phyloP scores from a whole-genome alignment of 1,140 invertebrate species.

The Metopolophium dirhodum region DNA sequence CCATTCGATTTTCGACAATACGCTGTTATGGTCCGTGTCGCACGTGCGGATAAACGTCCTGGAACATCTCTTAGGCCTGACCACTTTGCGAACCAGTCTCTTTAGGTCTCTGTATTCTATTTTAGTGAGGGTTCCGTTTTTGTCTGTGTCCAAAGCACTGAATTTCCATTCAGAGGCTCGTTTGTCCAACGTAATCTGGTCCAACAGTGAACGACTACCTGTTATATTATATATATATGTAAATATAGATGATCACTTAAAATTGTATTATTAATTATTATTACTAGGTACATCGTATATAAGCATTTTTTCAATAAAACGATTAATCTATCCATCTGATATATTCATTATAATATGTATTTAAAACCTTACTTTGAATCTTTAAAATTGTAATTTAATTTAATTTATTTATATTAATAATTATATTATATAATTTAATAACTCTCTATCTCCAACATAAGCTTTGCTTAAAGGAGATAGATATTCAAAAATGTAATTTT shows the following conservation, averaged over 20 bases:
- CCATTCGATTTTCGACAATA: conserved; percentile 81
- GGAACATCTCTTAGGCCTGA: conserved; percentile 86
- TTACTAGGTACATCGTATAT: not conserved
- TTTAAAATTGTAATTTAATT: too few relatives aligned
- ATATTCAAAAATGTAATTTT: too few relatives aligned
- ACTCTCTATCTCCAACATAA: too few relatives aligned
- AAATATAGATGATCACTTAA: not conserved
- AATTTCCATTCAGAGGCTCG: conserved; percentile 87
- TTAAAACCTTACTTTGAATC: too few relatives aligned
- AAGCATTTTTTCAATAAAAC: not conserved
- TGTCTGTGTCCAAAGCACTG: conserved; percentile 76
- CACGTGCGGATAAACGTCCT: conserved; percentile 85
- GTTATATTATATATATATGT: not conserved
- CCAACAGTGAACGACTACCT: conserved; percentile 14
- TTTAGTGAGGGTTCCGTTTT: conserved; percentile 75
- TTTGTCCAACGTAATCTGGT: conserved; percentile 32
- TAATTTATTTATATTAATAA: too few relatives aligned
- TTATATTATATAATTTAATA: too few relatives aligned
- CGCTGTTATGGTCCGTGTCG: conserved; percentile 80
- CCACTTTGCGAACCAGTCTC: conserved; percentile 81
- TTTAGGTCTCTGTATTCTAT: conserved; percentile 81
- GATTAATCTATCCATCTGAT: not conserved
- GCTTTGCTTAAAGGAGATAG: too few relatives aligned
- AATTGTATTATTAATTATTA: not conserved
- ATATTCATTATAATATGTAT: too few relatives aligned